Evolutionary conservation across 92 coral and sea anemone species (phyloP).

Genomic region (Pocillopora meandrina): DNA sequence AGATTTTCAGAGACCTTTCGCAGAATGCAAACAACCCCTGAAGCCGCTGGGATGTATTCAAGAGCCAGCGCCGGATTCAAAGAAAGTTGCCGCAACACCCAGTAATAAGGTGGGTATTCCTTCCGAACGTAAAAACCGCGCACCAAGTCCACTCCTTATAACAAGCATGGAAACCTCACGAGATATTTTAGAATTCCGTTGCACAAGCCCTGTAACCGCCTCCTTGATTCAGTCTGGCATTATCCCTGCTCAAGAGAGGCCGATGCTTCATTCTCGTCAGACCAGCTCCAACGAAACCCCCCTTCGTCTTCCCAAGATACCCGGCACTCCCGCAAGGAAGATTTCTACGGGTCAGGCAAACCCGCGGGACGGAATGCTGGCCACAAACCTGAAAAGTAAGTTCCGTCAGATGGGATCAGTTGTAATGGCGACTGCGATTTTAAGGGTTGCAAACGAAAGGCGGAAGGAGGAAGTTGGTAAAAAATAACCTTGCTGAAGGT

Average conservation of each 20-base stretch:
- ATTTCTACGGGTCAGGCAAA: neutral
- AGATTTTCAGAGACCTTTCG: neutral
- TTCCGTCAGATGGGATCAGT: conserved; percentile 49
- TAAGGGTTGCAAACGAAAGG: conserved; percentile 27
- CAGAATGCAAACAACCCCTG: neutral
- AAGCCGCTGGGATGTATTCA: neutral
- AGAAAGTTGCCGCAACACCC: too few species aligned
- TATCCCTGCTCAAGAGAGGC: neutral
- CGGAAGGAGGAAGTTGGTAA: neutral
- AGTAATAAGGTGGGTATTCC: neutral
- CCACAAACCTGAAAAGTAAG: conserved; percentile 46
- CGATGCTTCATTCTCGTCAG: neutral
- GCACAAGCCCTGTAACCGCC: conserved; percentile 11
- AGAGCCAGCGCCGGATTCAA: neutral
- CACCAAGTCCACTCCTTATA: neutral
- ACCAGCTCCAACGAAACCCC: neutral
- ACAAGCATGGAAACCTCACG: neutral
- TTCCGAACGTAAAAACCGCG: neutral
- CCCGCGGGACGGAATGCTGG: conserved; percentile 36
- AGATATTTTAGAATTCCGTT: neutral
- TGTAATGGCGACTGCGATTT: conserved; percentile 42
- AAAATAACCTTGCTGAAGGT: neutral
- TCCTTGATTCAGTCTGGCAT: conserved; percentile 13
- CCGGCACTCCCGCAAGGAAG: conserved; percentile 4
- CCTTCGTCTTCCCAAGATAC: neutral